Evolutionary conservation across 2,888 invertebrate species (phyloP).

Genomic region (Eustalomyia histrio): DNA sequence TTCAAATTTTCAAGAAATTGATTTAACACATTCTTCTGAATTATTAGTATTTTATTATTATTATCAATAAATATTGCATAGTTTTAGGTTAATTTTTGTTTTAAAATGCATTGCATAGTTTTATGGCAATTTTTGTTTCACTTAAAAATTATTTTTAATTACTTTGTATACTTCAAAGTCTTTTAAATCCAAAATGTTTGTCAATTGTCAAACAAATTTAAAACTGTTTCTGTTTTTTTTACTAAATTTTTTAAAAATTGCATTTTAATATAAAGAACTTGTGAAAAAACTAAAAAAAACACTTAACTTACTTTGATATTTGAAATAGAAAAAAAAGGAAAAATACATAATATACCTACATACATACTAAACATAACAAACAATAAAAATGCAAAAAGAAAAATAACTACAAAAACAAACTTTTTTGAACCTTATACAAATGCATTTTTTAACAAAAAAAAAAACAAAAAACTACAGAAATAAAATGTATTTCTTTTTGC

Average conservation of each 20-base stretch:
- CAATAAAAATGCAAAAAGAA: slow-evolving; percentile 28
- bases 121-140: too few species aligned
- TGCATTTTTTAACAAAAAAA: slow-evolving; percentile 45
- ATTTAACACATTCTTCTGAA: too few species aligned
- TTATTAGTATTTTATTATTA: too few species aligned
- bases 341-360: slow-evolving; percentile 6
- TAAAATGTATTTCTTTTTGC: slow-evolving; percentile 32
- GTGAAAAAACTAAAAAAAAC: slow-evolving; percentile 14
- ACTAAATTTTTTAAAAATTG: neutral
- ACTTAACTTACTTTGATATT: slow-evolving; percentile 63
- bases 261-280: neutral
- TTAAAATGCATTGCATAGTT: too few species aligned
- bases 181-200: neutral
- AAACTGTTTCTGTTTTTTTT: neutral
- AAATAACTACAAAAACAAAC: slow-evolving; percentile 17
- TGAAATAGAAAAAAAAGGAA: slow-evolving; percentile 51
- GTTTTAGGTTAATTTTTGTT: too few species aligned
- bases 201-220: neutral
- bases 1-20: too few species aligned
- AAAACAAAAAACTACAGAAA: neutral
- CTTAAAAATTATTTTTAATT: too few species aligned
- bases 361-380: slow-evolving; percentile 19
- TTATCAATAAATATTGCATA: too few species aligned
- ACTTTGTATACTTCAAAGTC: too few species aligned
- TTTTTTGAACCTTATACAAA: slow-evolving; percentile 46